A percentile compares a stretch with the other conserved stretches of the same genome.
These are phyloP conservation scores for Spodoptera picta DNA, from an alignment of 2,888 invertebrate genomes.

Conservation along the genomic window DNA sequence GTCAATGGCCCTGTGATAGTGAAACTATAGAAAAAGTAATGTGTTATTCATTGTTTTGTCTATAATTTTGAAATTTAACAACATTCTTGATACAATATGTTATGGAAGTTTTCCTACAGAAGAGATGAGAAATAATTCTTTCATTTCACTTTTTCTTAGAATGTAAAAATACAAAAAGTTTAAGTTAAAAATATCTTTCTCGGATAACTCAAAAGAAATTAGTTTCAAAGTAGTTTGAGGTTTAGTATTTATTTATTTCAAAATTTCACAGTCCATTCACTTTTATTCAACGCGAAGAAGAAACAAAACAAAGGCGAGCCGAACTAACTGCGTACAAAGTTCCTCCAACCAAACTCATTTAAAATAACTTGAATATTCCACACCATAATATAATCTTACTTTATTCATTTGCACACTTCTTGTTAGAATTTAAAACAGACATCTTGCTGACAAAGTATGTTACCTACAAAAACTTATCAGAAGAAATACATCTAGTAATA, in stretches of 20 bases:
- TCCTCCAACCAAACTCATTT: constrained; percentile 14
- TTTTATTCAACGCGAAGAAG: constrained; percentile 18
- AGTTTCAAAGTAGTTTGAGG: constrained; percentile 6
- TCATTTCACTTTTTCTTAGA: too few species aligned
- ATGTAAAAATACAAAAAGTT: too few species aligned
- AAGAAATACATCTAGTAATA: constrained; percentile 37
- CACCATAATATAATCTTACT: constrained; percentile 19
- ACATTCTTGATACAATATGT: background rate
- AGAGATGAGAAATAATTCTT: too few species aligned
- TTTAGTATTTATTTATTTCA: constrained; percentile 24
- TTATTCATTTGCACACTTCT: constrained; percentile 16
- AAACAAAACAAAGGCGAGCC: constrained; percentile 29
- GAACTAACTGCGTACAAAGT: constrained; percentile 18
- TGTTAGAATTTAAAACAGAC: constrained; percentile 18
- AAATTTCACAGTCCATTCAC: constrained; percentile 30
- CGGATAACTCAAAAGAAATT: constrained; percentile 13
- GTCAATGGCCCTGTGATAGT: constrained; percentile 22
- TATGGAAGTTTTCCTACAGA: too few species aligned
- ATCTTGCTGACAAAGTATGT: constrained; percentile 20
- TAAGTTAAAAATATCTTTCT: background rate
- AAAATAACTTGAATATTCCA: constrained; percentile 25
- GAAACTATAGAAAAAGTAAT: constrained; percentile 18
- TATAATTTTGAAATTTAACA: constrained; percentile 18
- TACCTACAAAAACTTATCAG: constrained; percentile 37
- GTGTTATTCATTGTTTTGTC: constrained; percentile 8